Percentiles rank a stretch among this genome's conserved stretches.
These are phyloP conservation scores for Trimorus sp. DNA, from an alignment of 2,888 invertebrate species.

Conservation along the genomic window DNA sequence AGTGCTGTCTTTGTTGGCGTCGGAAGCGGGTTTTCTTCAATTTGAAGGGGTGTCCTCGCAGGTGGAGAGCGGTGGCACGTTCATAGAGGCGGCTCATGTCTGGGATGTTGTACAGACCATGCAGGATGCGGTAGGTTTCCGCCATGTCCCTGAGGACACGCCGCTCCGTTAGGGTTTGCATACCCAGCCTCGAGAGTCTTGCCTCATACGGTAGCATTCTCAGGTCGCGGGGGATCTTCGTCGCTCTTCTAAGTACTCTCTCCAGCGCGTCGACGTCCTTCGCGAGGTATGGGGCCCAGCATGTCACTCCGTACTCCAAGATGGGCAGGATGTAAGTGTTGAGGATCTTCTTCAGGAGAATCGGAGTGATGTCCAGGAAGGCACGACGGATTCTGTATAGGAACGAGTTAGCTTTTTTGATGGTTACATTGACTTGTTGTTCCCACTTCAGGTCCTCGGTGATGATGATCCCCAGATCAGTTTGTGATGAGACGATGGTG, in stretches of 20 bases:
- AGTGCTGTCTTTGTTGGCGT: neutral
- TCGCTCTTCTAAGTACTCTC: neutral
- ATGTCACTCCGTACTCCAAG: neutral
- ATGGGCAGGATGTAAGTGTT: neutral
- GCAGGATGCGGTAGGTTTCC: neutral
- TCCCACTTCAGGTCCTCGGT: constrained; percentile 13
- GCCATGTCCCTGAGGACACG: neutral
- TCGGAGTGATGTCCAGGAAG: neutral
- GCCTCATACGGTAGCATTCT: neutral
- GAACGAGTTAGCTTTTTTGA: neutral
- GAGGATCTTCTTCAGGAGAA: constrained; percentile 5
- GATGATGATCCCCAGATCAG: constrained; percentile 7
- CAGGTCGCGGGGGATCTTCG: neutral
- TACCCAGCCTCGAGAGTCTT: neutral
- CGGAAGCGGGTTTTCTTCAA: neutral
- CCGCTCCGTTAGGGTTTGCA: neutral
- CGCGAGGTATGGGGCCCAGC: neutral
- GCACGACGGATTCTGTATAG: neutral
- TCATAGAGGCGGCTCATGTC: neutral
- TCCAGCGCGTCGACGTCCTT: constrained; percentile 2
- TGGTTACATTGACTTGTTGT: neutral
- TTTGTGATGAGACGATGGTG: neutral
- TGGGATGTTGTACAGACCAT: neutral
- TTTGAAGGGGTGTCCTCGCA: neutral
- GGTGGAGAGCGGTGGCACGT: neutral